These are phyloP conservation scores for Hesperophylax magnus DNA, from an alignment of 1,140 invertebrate genomes.

Conservation along the genomic window DNA sequence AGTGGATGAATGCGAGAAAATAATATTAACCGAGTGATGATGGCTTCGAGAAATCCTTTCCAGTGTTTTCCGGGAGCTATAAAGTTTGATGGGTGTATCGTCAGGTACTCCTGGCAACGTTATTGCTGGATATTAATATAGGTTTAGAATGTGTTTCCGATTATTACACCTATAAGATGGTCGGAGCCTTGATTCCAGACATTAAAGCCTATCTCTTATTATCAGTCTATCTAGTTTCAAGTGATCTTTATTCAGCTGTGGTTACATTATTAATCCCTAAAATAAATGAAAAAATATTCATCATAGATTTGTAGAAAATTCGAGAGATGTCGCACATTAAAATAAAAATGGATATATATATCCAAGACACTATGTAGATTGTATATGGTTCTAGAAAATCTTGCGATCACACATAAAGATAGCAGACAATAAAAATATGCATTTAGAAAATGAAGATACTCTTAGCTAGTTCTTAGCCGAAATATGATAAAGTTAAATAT, in stretches of 20 bases:
- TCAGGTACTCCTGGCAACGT: neutral
- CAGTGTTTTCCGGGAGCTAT: conserved; percentile 3
- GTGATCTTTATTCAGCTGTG: neutral
- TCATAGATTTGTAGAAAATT: too few species aligned
- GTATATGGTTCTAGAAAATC: too few species aligned
- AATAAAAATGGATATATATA: too few species aligned
- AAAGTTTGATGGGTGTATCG: conserved; percentile 16
- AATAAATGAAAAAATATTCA: too few species aligned
- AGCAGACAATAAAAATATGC: too few species aligned
- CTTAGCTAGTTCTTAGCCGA: too few species aligned
- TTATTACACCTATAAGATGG: neutral
- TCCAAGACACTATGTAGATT: too few species aligned
- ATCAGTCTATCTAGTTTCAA: neutral
- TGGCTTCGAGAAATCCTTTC: neutral
- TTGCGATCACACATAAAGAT: too few species aligned
- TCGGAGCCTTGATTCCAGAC: neutral
- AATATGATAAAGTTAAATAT: too few species aligned
- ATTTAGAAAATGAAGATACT: too few species aligned
- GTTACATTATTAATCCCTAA: too few species aligned
- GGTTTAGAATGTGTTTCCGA: neutral
- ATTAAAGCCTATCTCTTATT: neutral
- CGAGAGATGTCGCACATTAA: too few species aligned
- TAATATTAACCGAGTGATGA: neutral
- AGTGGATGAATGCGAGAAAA: conserved; percentile 10
- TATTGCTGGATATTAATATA: neutral